Base-by-base conservation (phyloP, 37 sponge, comb jelly and placozoan species). In the Amphimedon queenslandica region DNA sequence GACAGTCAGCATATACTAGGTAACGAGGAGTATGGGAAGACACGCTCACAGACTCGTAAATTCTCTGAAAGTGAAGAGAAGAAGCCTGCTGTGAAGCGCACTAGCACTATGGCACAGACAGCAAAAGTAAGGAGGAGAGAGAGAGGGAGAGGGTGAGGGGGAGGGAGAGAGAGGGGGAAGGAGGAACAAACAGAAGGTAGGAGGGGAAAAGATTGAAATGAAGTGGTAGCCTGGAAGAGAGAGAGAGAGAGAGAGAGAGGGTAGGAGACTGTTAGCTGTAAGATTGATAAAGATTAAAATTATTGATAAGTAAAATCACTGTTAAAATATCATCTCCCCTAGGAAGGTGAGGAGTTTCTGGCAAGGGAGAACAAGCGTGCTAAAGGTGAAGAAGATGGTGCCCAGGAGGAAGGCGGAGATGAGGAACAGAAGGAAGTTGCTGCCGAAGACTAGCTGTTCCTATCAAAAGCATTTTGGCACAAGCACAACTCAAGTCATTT, bases 261-360 rank as follows among this genome's bases (percentile, higher is more conserved):
- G n/a, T n/a, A n/a, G n/a, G n/a, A n/a, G n/a, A n/a, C n/a, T n/a
- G n/a, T n/a, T n/a, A n/a, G n/a, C n/a, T n/a, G n/a, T n/a, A n/a
- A n/a, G n/a, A n/a, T n/a, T n/a, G n/a, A n/a, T n/a, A n/a, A n/a
- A n/a, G n/a, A n/a, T n/a, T n/a, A n/a, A n/a, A n/a, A n/a, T n/a
- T n/a, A n/a, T n/a, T n/a, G n/a, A n/a, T n/a, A n/a, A n/a, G n/a
- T n/a, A n/a, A n/a, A n/a, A n/a, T n/a, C n/a, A n/a, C n/a, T n/a
- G n/a, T n/a, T n/a, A n/a, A n/a, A n/a, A n/a, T n/a, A 47, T n/a
- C 13, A 31, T 53, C 40, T 68, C 29, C 16, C 24, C 8, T 76
- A 89, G 90, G 90, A 79, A 70, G 90, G 90, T 20, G 67, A 83
- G 58, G 90, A 89, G 58, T 82, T 79, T 42, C 70, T 82, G 16